A percentile compares a stretch with the other conserved stretches of the same genome.
These are phyloP conservation scores for Drosophila prolongata DNA, from an alignment of 2,888 invertebrate genomes.

Conservation along the genomic window DNA sequence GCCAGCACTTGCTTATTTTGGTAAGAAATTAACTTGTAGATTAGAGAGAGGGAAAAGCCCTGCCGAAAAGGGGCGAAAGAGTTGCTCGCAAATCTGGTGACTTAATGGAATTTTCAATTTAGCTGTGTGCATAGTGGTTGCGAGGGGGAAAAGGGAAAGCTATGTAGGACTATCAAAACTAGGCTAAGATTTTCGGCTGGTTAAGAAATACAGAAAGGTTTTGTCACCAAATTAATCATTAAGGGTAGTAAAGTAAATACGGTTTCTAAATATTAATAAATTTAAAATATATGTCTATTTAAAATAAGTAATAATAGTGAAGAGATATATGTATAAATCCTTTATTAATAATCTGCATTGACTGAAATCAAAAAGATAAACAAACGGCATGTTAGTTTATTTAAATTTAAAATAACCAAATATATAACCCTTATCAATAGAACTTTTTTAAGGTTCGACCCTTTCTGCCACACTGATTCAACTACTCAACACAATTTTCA, in stretches of 20 bases:
- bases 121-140: slow-evolving; percentile 5
- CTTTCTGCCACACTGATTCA: too few relatives aligned
- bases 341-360: not conserved
- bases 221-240: not conserved
- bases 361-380: too few relatives aligned
- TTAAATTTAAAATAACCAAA: not conserved
- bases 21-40: slow-evolving; percentile 74
- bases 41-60: slow-evolving; percentile 11
- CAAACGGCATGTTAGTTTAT: not conserved
- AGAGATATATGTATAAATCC: too few relatives aligned
- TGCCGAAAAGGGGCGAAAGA: slow-evolving; percentile 13
- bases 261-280: too few relatives aligned
- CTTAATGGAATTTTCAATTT: slow-evolving; percentile 37
- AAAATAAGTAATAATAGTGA: not conserved
- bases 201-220: not conserved
- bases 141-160: not conserved
- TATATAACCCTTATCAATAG: not conserved
- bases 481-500: not conserved
- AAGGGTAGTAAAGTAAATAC: not conserved
- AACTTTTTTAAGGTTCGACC: not conserved
- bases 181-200: slow-evolving; percentile 10
- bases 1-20: slow-evolving; percentile 75
- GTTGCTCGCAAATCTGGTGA: slow-evolving; percentile 23
- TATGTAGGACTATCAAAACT: slow-evolving; percentile 3
- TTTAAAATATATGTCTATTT: not conserved